Evolutionary conservation across 2,888 invertebrate species (phyloP).

Genomic region (Hyalella azteca): DNA sequence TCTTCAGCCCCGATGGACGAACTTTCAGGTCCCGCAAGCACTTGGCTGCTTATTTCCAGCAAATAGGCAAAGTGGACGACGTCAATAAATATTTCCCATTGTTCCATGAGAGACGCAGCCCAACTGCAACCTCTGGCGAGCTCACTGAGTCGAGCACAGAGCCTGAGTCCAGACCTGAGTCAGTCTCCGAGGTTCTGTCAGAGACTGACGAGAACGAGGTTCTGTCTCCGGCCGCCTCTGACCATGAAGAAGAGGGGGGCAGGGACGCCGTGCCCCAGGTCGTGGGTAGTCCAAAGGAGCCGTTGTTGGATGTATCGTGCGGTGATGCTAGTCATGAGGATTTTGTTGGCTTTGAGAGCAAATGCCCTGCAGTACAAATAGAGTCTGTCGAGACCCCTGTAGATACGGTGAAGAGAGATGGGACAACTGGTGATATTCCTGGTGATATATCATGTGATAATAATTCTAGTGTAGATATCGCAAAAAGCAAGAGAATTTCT

Average conservation of each 20-base stretch:
- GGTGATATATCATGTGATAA: conserved; percentile 33
- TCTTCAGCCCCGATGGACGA: conserved; percentile 55
- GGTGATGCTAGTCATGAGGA: conserved; percentile 38
- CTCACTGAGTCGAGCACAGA: conserved; percentile 55
- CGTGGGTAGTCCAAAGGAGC: too few species aligned
- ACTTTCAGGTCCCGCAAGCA: conserved; percentile 54
- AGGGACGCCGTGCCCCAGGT: neutral
- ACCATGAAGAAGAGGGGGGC: conserved; percentile 29
- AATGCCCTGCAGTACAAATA: neutral
- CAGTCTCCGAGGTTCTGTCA: conserved; percentile 50
- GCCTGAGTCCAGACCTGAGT: conserved; percentile 53
- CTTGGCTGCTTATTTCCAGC: conserved; percentile 49
- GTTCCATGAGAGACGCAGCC: conserved; percentile 40
- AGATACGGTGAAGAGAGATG: neutral
- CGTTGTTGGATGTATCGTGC: neutral
- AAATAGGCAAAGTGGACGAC: conserved; percentile 57
- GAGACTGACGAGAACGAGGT: conserved; percentile 44
- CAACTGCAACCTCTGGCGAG: conserved; percentile 53
- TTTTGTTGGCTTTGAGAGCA: conserved; percentile 37
- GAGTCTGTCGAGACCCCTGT: neutral
- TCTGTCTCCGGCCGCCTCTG: conserved; percentile 48
- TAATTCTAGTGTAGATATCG: conserved; percentile 24
- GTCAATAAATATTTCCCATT: conserved; percentile 57
- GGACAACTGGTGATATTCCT: neutral
- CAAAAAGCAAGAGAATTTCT: neutral